Percentiles rank a stretch among this genome's conserved stretches.
These are phyloP conservation scores for Mycalesis mineus DNA, from an alignment of 2,888 invertebrate genomes.

Conservation along the genomic window DNA sequence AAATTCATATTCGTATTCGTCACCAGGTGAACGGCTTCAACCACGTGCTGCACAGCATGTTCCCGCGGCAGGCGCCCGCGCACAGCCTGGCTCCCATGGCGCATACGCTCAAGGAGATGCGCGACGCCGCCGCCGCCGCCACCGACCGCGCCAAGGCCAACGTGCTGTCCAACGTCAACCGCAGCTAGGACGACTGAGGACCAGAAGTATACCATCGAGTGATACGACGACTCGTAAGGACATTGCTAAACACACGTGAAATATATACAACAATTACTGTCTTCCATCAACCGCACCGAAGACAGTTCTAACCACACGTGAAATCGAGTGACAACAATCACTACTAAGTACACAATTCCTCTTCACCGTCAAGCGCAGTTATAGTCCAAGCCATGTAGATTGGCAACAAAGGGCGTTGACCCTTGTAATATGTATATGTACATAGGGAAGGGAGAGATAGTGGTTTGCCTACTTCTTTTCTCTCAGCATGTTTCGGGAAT, in stretches of 20 bases:
- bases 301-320: neutral
- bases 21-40: slow-evolving; percentile 86
- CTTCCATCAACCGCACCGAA: too few species aligned
- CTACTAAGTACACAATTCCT: too few species aligned
- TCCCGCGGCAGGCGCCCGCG: slow-evolving; percentile 68
- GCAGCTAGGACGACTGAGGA: slow-evolving; percentile 44
- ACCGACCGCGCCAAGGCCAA: slow-evolving; percentile 87
- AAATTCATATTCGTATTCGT: too few species aligned
- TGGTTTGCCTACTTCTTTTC: too few species aligned
- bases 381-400: too few species aligned
- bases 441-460: too few species aligned
- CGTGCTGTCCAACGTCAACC: slow-evolving; percentile 69
- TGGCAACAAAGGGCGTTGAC: too few species aligned
- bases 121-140: slow-evolving; percentile 88
- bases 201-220: neutral
- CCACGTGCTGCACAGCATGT: slow-evolving; percentile 86
- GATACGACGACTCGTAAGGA: neutral
- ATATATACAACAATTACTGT: neutral
- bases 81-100: slow-evolving; percentile 38
- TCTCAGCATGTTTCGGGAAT: too few species aligned
- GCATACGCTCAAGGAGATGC: slow-evolving; percentile 78
- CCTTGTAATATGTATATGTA: too few species aligned
- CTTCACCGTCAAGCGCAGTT: too few species aligned
- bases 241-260: neutral
- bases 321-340: neutral